Evolutionary conservation across 2,797 vertebrate genomes (phyloP).

Genomic region (Sebastes cheni): DNA sequence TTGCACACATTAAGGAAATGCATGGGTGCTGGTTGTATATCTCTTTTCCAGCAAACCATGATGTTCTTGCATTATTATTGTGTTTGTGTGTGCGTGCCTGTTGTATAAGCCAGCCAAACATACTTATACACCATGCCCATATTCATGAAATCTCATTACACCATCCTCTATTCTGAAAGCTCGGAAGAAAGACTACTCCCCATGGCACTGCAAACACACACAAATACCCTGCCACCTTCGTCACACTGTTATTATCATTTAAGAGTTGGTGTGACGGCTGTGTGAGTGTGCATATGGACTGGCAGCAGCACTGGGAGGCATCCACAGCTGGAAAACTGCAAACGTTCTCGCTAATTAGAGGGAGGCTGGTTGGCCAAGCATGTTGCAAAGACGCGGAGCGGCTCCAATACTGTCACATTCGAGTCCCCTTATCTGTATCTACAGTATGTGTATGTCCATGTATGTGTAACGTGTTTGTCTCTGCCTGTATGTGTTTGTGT

Average conservation of each 20-base stretch:
- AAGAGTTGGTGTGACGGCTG: constrained; percentile 25
- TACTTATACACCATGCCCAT: background rate
- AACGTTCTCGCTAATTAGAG: constrained; percentile 62
- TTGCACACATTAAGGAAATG: background rate
- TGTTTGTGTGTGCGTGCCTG: background rate
- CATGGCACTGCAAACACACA: background rate
- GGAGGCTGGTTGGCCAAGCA: constrained; percentile 45
- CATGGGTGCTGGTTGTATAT: background rate
- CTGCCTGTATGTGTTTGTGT: background rate
- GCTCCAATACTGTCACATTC: constrained; percentile 9
- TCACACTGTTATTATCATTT: constrained; percentile 13
- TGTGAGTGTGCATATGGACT: constrained; percentile 13
- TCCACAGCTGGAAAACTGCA: constrained; percentile 38
- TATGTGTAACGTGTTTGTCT: background rate
- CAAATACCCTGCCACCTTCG: background rate
- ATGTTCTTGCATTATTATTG: background rate
- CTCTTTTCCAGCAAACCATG: background rate
- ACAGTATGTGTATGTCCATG: background rate
- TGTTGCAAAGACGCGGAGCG: constrained; percentile 33
- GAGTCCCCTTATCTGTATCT: constrained; percentile 25
- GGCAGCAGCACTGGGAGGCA: constrained; percentile 31
- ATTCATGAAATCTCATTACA: constrained; percentile 50
- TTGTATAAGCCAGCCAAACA: constrained; percentile 1
- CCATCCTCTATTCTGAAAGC: constrained; percentile 9
- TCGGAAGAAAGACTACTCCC: constrained; percentile 1